Conservation (phyloP, 1,140 invertebrate genomes). For the Hylaeus volcanicus region DNA sequence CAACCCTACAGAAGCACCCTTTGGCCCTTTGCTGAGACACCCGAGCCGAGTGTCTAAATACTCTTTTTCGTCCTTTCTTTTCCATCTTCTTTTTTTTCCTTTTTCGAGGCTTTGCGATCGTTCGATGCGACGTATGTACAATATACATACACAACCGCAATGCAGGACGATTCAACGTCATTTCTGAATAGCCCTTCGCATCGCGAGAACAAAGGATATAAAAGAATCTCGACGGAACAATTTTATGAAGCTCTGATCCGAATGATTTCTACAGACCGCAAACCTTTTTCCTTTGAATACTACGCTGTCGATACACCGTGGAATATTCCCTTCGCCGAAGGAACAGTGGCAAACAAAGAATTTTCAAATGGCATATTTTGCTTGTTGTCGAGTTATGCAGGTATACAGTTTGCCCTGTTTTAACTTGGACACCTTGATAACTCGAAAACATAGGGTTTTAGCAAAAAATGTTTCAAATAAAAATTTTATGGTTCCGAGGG, state of each 20-base stretch:
- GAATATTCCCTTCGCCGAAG: background rate
- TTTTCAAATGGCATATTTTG: background rate
- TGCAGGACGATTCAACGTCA: slow-evolving; percentile 53
- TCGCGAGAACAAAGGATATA: slow-evolving; percentile 27
- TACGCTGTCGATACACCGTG: slow-evolving; percentile 9
- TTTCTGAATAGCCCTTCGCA: slow-evolving; percentile 41
- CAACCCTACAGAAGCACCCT: slow-evolving; percentile 52
- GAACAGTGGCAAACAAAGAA: slow-evolving; percentile 3
- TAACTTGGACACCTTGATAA: no score
- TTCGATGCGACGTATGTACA: slow-evolving; percentile 38
- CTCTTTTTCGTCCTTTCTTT: slow-evolving; percentile 33
- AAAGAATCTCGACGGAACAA: slow-evolving; percentile 5
- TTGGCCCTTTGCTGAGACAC: slow-evolving; percentile 46
- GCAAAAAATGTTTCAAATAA: no score
- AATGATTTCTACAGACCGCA: slow-evolving; percentile 41
- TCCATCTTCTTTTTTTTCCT: background rate
- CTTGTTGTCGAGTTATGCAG: no score
- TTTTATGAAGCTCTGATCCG: slow-evolving; percentile 43
- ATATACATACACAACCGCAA: slow-evolving; percentile 2
- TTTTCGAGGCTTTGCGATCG: slow-evolving; percentile 33
- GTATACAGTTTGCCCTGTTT: no score
- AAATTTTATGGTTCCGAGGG: no score
- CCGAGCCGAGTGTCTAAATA: slow-evolving; percentile 54
- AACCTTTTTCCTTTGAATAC: slow-evolving; percentile 18
- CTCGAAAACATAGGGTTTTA: no score